Evolutionary conservation across 1,140 invertebrate genomes (phyloP), one percentile per base, ranked within the genome.

Genomic region (Sitophilus oryzae): DNA sequence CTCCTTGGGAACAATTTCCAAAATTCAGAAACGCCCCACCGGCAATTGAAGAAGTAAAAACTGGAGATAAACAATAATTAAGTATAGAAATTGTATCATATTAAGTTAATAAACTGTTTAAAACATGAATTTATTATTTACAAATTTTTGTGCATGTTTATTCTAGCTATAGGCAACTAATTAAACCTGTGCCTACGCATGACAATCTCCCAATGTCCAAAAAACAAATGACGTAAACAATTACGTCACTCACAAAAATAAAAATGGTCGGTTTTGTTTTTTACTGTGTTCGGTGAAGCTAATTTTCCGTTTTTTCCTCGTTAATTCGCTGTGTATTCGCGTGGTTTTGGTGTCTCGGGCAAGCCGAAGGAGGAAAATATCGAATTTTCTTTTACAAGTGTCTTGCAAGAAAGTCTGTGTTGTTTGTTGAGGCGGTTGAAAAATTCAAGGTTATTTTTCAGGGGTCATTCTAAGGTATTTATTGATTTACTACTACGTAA

Each of bases 1-100:
- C 91, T 43, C 95, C 96, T 0, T 99, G 96, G 96, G 96, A 99
- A 76, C 89, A 91, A 64, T 98, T 98, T 68, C 93, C 94, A 2
- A 91, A 91, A 65, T 92, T 91, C 73, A 74, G 86, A 65, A 73
- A 78, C 52, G 70, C 73, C 20, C 76, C 78, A 42, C 73, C 78
- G 16, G 68, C 76, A 15, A 52, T 74, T 8, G 80, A 86, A 68
- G 77, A 83, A 65, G 73, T 83, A 22, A 68, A 53, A 64, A 66
- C 64, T 11, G n/a, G n/a, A n/a, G 59, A 59, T 6, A 61, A 64
- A 30, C 25, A 30, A 11, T 30, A 30, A 30, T 6, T n/a, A n/a
- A n/a, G n/a, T n/a, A n/a, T n/a, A n/a, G n/a, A n/a, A n/a, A n/a
- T n/a, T n/a, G n/a, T n/a, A n/a, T n/a, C n/a, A n/a, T n/a, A n/a